Evolutionary conservation across 2,888 invertebrate genomes (phyloP), one percentile per base, ranked within the genome.

Genomic region (Eledona agricola): DNA sequence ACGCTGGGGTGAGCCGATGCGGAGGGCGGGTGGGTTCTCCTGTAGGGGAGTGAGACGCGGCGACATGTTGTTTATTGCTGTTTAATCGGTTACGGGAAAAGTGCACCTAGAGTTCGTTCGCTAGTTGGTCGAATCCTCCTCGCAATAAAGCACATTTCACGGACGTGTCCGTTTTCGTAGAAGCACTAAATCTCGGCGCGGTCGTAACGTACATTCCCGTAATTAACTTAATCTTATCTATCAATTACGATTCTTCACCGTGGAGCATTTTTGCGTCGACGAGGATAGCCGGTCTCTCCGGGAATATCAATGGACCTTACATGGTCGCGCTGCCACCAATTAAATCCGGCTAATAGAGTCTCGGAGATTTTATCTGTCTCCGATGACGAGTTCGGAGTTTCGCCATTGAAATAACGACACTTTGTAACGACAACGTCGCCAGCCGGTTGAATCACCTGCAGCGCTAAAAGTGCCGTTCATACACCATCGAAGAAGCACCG

Each of bases 211-310:
- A 51, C 45, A 51, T 54, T 42, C 51, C 46, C 28, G 38, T 50
- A 58, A 62, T 59, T 62, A 62, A 59, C 57, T 49, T 50, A 62
- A 62, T 58, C 57, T 51, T 42, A 51, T 51, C 51, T 28, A 49
- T 38, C 57, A 59, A 61, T 58, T 58, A 55, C 51, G 29, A 45
- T 49, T 51, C 51, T 51, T 15, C 42, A 25, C 4, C 20, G 28
- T 25, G 17, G 25, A 10, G n/a, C 12, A 13, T 32, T 35, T 32
- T 51, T 51, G 17, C 15, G 19, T n/a, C 20, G 28, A 9, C 38
- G 26, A 15, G 26, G 26, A 25, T 25, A 12, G 29, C 13, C 28
- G 15, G 26, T 29, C 37, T 13, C 42, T 11, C 15, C 16, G 32
- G 19, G 34, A 46, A 46, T 17, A 28, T 40, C 28, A 3, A 9